A percentile compares a stretch with the other conserved stretches of the same genome.
These are phyloP conservation scores for Drosophila engyochracea DNA, from an alignment of 2,888 invertebrate species.

Conservation along the genomic window DNA sequence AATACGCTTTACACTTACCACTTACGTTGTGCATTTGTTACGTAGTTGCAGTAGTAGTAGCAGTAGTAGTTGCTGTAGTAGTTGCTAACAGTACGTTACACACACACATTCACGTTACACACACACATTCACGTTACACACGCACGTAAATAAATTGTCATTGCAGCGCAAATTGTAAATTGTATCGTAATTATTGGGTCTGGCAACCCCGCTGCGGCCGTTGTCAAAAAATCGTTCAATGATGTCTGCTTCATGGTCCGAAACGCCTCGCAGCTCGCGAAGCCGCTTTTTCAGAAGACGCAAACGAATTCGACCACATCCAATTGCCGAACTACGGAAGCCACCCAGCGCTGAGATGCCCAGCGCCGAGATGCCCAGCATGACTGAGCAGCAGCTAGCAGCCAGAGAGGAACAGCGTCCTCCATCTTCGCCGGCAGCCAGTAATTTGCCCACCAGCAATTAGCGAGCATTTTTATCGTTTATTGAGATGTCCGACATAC, in stretches of 20 bases:
- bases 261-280: slow-evolving; percentile 41
- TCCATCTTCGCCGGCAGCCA: neutral
- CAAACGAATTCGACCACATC: slow-evolving; percentile 39
- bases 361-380: neutral
- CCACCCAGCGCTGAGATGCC: too few species aligned
- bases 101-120: neutral
- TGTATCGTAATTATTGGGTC: neutral
- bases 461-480: slow-evolving; percentile 32
- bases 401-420: neutral
- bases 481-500: slow-evolving; percentile 49
- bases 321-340: slow-evolving; percentile 13
- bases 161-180: neutral
- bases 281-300: slow-evolving; percentile 21
- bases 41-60: neutral
- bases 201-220: neutral
- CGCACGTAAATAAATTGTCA: neutral
- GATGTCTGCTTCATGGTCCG: neutral
- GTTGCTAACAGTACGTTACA: neutral
- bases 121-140: neutral
- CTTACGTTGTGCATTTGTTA: slow-evolving; percentile 29
- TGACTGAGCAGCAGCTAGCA: neutral
- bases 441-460: neutral
- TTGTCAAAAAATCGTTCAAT: neutral
- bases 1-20: neutral
- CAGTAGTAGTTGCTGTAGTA: neutral